Base-by-base conservation (phyloP, 2,888 invertebrate species). In the Subacronicta megacephala region DNA sequence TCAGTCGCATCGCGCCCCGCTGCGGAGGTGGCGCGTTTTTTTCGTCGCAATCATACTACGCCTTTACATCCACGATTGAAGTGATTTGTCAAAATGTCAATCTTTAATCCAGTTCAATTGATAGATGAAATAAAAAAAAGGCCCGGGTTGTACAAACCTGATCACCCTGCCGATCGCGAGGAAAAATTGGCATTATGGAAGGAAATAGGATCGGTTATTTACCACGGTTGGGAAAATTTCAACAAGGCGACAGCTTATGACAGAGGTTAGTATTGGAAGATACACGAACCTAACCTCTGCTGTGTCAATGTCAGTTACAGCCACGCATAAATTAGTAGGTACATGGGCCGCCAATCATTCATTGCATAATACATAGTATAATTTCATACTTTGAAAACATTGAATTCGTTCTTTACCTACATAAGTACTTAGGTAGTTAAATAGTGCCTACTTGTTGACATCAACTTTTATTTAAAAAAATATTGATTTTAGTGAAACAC, bases 41-140 rank as follows among this genome's bases (percentile, higher is more conserved):
- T 84, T 80, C 80, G 78, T 82, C 82, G 80, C 73, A 77, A 64
- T 50, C 68, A 62, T 66, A 42, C 62, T 51, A 68, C 64, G 54
- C 55, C 49, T 63, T 62, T 65, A 65, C 23, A 40, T 29, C 42
- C 45, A 53, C 55, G 47, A 58, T 59, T 60, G 53, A 49, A 75
- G 75, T 74, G 66, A 64, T 63, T 63, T 62, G 63, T 65, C 65
- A 67, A 66, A 59, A 60, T 78, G 79, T 72, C 74, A 50, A 77
- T 83, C 35, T 87, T 90, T 73, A 85, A 86, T 67, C 90, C 92
- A 9, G 70, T 84, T 15, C 77, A 80, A 45, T 72, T 94, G 72
- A 93, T 94, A 75, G 89, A 89, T 52, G 94, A 91, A 77, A 85
- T 93, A 33, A 93, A 93, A 74, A 90, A 89, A 70, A 89, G 95